These are phyloP conservation scores for Ormyrus rosae DNA, from an alignment of 2,888 invertebrate genomes.

Conservation along the genomic window DNA sequence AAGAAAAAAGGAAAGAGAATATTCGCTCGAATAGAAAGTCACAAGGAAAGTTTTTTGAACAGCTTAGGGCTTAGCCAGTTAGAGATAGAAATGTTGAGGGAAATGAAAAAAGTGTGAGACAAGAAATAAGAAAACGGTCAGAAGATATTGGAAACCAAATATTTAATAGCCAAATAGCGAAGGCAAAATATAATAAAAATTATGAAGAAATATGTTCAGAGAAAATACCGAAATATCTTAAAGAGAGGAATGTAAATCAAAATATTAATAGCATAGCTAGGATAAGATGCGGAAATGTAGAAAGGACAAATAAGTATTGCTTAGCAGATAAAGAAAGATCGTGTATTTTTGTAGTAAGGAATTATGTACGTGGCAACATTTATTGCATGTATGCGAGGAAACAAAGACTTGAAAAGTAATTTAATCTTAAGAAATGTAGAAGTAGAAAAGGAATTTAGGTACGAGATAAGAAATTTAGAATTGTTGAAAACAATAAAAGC, in stretches of 20 bases:
- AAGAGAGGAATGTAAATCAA: background rate
- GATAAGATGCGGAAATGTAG: background rate
- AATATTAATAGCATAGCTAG: background rate
- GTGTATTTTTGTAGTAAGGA: background rate
- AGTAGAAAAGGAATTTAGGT: too few relatives aligned
- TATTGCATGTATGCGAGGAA: background rate
- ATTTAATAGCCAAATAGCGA: background rate
- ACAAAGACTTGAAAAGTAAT: background rate
- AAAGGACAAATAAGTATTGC: constrained; percentile 7
- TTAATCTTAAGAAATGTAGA: too few relatives aligned
- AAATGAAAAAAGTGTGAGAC: background rate
- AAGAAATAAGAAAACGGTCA: background rate
- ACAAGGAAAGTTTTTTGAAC: background rate
- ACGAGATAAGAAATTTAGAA: too few relatives aligned
- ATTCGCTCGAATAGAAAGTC: background rate
- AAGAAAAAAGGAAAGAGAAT: background rate
- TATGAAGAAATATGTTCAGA: background rate
- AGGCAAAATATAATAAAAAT: background rate
- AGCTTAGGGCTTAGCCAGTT: background rate
- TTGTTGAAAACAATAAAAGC: too few relatives aligned
- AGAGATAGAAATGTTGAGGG: background rate
- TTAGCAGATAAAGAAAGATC: background rate
- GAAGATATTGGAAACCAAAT: background rate
- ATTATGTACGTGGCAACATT: background rate
- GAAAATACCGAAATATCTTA: background rate